Conservation (phyloP, 2,888 invertebrate species). For the Eucera pruinosa region DNA sequence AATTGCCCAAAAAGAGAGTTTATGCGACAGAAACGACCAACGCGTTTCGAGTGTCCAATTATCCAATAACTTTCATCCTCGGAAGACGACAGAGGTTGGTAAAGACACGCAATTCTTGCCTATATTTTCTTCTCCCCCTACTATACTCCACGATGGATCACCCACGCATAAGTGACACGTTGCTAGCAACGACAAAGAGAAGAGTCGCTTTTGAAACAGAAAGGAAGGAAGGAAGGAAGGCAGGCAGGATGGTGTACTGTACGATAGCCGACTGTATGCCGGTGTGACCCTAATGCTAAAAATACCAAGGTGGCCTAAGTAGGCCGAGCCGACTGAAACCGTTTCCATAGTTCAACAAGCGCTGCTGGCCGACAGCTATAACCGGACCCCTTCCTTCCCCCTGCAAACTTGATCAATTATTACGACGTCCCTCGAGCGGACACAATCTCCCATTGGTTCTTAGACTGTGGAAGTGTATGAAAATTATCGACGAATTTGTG, state of each 20-base stretch:
- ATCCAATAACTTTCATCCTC: constrained; percentile 48
- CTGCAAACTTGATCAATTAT: constrained; percentile 61
- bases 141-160: background rate
- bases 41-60: constrained; percentile 33
- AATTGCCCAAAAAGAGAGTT: constrained; percentile 21
- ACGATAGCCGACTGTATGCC: constrained; percentile 63
- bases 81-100: constrained; percentile 10
- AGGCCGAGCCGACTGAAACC: constrained; percentile 77
- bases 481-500: constrained; percentile 27
- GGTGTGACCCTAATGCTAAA: constrained; percentile 81
- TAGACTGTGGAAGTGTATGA: background rate
- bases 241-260: constrained; percentile 59
- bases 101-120: constrained; percentile 37
- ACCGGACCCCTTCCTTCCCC: constrained; percentile 30
- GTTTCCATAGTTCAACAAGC: constrained; percentile 78
- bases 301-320: constrained; percentile 77
- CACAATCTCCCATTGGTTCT: constrained; percentile 4
- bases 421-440: constrained; percentile 50
- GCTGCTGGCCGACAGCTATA: constrained; percentile 59
- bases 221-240: constrained; percentile 53
- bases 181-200: constrained; percentile 6
- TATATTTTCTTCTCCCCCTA: background rate
- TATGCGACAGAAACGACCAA: constrained; percentile 29
- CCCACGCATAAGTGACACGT: constrained; percentile 29
- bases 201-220: constrained; percentile 42